phyloP scores from a whole-genome alignment of 2,888 invertebrate genomes.

The Lingula anatina region DNA sequence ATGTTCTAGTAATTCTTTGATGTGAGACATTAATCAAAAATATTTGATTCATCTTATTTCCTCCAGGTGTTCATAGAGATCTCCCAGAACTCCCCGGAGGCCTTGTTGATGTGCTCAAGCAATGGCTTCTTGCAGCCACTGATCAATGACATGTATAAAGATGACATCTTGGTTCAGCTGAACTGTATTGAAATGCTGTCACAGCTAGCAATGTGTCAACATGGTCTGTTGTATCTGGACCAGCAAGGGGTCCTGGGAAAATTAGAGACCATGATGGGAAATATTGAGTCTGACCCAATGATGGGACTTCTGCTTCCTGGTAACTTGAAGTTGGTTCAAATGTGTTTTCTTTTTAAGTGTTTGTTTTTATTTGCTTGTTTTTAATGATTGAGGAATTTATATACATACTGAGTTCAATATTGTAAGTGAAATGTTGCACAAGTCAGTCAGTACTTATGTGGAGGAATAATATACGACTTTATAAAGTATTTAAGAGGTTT shows the following conservation, averaged over 20 bases:
- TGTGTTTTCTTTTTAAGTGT: background rate
- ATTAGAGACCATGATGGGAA: conserved; percentile 62
- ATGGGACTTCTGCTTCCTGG: conserved; percentile 64
- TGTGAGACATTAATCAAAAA: background rate
- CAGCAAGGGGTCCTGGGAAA: conserved; percentile 63
- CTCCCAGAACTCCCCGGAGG: conserved; percentile 55
- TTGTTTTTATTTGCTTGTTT: background rate
- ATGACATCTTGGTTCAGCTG: conserved; percentile 73
- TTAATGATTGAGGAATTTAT: too few species aligned
- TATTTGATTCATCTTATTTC: conserved; percentile 5
- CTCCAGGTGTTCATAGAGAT: conserved; percentile 61
- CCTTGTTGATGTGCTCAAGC: conserved; percentile 60
- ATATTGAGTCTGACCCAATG: conserved; percentile 60
- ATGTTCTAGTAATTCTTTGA: background rate
- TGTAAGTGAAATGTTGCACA: too few species aligned
- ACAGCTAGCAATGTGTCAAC: conserved; percentile 64
- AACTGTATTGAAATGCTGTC: conserved; percentile 76
- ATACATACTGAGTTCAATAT: too few species aligned
- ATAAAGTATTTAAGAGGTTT: too few species aligned
- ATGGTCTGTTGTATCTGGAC: conserved; percentile 71
- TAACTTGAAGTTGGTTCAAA: conserved; percentile 7
- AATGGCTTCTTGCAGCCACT: conserved; percentile 65
- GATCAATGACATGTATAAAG: conserved; percentile 63
- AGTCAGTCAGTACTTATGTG: too few species aligned
- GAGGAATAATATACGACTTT: too few species aligned